A percentile compares a stretch with the other conserved stretches of the same genome.
phyloP scores from a whole-genome alignment of 2,797 vertebrate genomes.

The Sardinella longiceps region DNA sequence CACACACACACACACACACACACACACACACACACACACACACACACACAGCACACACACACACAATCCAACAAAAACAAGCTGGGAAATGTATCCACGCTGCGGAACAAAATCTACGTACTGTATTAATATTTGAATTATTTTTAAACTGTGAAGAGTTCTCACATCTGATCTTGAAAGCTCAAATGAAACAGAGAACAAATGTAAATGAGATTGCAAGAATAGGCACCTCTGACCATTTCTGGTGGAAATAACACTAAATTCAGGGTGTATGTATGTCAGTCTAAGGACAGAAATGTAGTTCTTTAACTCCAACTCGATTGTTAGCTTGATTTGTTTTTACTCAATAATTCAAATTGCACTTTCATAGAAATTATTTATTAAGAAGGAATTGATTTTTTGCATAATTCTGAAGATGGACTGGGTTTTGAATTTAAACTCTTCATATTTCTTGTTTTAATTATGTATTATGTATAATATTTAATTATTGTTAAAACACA shows the following conservation, averaged over 20 bases:
- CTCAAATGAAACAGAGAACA: no score
- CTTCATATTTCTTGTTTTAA: background rate
- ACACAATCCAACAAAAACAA: no score
- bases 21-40: background rate
- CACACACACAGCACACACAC: background rate
- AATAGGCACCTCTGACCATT: background rate
- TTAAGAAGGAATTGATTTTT: no score
- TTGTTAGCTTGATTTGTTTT: no score
- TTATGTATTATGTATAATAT: background rate
- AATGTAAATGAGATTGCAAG: background rate
- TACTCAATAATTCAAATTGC: no score
- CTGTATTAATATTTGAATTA: background rate
- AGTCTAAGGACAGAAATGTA: no score
- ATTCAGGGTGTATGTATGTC: background rate
- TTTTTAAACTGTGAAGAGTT: background rate
- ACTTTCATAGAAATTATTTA: no score
- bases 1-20: constrained; percentile 23
- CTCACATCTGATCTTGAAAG: background rate
- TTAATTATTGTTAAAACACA: background rate
- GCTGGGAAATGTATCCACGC: no score
- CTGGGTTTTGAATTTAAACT: no score
- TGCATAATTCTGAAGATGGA: no score
- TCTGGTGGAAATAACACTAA: background rate
- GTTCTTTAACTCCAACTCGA: no score
- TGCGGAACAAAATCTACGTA: background rate